Evolutionary conservation across 1,140 invertebrate species (phyloP).

Genomic region (Drosophila kanapiae): DNA sequence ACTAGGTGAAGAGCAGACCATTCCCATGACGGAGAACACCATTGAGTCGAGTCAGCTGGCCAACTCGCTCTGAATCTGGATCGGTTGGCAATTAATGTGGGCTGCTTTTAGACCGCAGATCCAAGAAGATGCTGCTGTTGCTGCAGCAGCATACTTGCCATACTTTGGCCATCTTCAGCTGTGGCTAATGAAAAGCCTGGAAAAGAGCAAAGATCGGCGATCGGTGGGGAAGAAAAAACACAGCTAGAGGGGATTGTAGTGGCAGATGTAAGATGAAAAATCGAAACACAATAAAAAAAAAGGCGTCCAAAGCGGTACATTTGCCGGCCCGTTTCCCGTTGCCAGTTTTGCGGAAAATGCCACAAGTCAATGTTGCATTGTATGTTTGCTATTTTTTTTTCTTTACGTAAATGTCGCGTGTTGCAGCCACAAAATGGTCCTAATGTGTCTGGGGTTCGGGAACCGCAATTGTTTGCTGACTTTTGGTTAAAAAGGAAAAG

Average conservation of each 20-base stretch:
- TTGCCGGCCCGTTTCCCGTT: conserved; percentile 55
- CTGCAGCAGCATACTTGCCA: conserved; percentile 50
- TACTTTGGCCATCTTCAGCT: conserved; percentile 68
- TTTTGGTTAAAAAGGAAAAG: conserved; percentile 73
- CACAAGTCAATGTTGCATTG: conserved; percentile 54
- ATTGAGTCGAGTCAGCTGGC: conserved; percentile 38
- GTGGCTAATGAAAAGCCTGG: conserved; percentile 68
- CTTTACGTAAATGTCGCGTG: conserved; percentile 81
- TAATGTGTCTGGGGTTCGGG: conserved; percentile 35
- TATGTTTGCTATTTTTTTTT: conserved; percentile 26
- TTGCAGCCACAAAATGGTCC: conserved; percentile 53
- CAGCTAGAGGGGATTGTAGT: conserved; percentile 45
- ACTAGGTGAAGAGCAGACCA: conserved; percentile 11
- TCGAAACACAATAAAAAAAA: conserved; percentile 44
- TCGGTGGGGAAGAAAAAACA: conserved; percentile 41
- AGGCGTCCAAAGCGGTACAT: conserved; percentile 69
- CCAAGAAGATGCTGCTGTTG: conserved; percentile 5
- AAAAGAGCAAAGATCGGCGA: conserved; percentile 41
- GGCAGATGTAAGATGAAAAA: conserved; percentile 33
- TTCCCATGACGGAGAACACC: conserved; percentile 34
- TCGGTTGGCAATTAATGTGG: conserved; percentile 69
- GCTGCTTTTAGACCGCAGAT: conserved; percentile 31
- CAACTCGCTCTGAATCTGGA: conserved; percentile 27
- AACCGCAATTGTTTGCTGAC: conserved; percentile 44
- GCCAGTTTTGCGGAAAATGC: conserved; percentile 49